Evolutionary conservation across 2,888 invertebrate species (phyloP).

Genomic region (Sycophila texana): DNA sequence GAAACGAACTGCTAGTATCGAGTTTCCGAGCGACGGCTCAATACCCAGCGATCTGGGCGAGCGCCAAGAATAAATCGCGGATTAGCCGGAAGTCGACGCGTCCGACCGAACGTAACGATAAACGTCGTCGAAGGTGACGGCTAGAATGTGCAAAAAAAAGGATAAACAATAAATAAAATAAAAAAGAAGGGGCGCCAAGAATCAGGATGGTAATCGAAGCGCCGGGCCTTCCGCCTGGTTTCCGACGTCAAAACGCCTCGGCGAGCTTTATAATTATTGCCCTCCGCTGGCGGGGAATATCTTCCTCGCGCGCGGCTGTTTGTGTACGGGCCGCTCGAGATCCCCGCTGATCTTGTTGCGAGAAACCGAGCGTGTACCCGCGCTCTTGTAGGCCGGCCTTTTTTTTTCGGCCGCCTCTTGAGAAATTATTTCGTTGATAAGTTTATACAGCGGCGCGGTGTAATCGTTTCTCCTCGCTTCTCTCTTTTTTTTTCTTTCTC

Average conservation of each 20-base stretch:
- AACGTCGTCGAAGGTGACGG: too few relatives aligned
- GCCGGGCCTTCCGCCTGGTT: slow-evolving; percentile 22
- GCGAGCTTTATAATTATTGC: slow-evolving; percentile 39
- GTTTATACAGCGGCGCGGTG: background rate
- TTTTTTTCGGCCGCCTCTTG: background rate
- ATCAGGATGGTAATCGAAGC: slow-evolving; percentile 22
- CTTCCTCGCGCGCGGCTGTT: background rate
- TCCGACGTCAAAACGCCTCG: slow-evolving; percentile 27
- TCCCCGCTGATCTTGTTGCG: background rate
- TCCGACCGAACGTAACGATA: background rate
- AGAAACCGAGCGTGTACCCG: too few relatives aligned
- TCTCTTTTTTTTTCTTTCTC: too few relatives aligned
- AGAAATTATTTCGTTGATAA: background rate
- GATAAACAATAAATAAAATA: background rate
- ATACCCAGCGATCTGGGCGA: too few relatives aligned
- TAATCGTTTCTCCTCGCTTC: too few relatives aligned
- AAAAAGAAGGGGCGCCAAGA: background rate
- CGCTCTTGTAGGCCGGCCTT: background rate
- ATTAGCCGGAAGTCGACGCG: background rate
- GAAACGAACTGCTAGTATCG: too few relatives aligned
- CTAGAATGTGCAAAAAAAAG: background rate
- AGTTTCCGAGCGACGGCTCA: too few relatives aligned
- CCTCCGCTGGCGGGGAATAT: background rate
- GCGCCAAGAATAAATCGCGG: too few relatives aligned
- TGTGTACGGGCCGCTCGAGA: background rate